Conservation (phyloP, 2,888 invertebrate species). For the Drosophila imparisetae region DNA sequence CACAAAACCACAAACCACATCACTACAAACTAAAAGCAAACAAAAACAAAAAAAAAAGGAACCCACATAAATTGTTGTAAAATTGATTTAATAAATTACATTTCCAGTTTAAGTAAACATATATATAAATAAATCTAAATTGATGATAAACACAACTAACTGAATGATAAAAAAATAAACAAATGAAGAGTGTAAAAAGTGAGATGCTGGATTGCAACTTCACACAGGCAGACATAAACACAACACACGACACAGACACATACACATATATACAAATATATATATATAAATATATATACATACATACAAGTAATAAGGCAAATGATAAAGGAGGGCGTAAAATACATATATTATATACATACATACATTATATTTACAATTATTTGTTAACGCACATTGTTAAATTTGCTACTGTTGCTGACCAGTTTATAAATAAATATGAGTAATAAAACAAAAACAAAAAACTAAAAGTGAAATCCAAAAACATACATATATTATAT, state of each 20-base stretch:
- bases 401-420: constrained; percentile 85
- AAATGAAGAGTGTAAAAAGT: constrained; percentile 45
- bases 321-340: constrained; percentile 28
- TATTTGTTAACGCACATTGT: constrained; percentile 85
- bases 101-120: constrained; percentile 47
- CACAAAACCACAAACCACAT: constrained; percentile 29
- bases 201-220: constrained; percentile 15
- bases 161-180: constrained; percentile 44
- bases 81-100: constrained; percentile 70
- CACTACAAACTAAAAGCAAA: constrained; percentile 25
- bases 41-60: constrained; percentile 22
- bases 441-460: constrained; percentile 80
- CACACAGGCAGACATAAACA: constrained; percentile 13
- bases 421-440: constrained; percentile 83
- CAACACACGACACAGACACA: constrained; percentile 1
- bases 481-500: constrained; percentile 78
- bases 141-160: constrained; percentile 30
- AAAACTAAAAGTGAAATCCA: constrained; percentile 72
- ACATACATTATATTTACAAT: constrained; percentile 83
- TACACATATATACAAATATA: constrained; percentile 9
- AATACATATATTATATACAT: constrained; percentile 64
- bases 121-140: constrained; percentile 15
- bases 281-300: constrained; percentile 39
- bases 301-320: constrained; percentile 35
- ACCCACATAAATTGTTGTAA: constrained; percentile 74